Evolutionary conservation across 1,140 invertebrate genomes (phyloP), one percentile per base, ranked within the genome.

Genomic region (Antheraea mylitta): DNA sequence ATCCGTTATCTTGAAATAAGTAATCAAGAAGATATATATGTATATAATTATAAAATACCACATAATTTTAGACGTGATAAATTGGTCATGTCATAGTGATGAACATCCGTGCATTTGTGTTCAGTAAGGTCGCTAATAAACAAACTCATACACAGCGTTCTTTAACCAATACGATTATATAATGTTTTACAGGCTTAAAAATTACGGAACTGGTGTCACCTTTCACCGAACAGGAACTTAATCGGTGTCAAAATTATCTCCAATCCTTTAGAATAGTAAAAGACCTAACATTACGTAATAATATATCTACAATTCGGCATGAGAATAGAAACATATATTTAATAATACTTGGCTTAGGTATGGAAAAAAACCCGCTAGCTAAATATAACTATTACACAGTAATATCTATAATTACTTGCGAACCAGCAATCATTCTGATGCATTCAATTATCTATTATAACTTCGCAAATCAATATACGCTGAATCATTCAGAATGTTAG

Each of bases 401-500:
- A 53, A 53, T 53, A 53, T 53, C 45, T 53, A 53, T 53, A 53
- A 53, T 53, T 53, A 53, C 45, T 53, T 16, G 45, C 45, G 16
- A 53, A n/a, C 45, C 16, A 53, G 13, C 45, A 53, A 53, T 53
- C 45, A 53, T 53, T 53, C 45, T 16, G 6, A 9, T 53, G 13
- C 45, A 53, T 53, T 53, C 45, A 53, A 53, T 53, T 53, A 53
- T 53, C 45, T 53, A 16, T 53, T 13, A 53, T 53, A 22, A 63
- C 61, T n/a, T 63, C 18, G 30, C 61, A 63, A 63, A 63, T 63
- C 61, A 16, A n/a, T 13, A 16, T 36, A 63, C 45, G 45, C 36
- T 7, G 61, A 36, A 37, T n/a, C 63, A 64, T 38, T 18, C n/a
- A 4, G 16, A 64, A 64, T 42, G 8, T 8, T 0, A 42, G 38